Conservation (phyloP, 2,113 vertebrate genomes). For the Periophthalmus modestus region DNA sequence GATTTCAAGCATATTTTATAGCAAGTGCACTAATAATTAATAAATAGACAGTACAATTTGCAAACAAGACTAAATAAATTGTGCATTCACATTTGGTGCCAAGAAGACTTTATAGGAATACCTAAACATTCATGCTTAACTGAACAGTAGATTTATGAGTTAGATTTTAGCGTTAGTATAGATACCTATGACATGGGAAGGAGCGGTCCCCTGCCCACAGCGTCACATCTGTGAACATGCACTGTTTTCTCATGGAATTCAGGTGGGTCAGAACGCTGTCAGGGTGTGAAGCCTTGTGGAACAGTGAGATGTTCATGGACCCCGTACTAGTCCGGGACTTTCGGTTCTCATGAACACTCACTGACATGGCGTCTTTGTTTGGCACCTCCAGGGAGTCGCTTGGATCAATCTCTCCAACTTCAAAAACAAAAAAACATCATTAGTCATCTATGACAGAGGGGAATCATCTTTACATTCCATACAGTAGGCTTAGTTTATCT, state of each 20-base stretch:
- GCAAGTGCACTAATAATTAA: neutral
- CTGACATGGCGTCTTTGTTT: slow-evolving; percentile 83
- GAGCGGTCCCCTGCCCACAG: slow-evolving; percentile 90
- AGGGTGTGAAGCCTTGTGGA: slow-evolving; percentile 92
- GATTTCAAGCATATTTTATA: neutral
- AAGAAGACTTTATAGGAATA: too few relatives aligned
- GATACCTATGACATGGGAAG: slow-evolving; percentile 86
- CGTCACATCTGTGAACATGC: slow-evolving; percentile 93
- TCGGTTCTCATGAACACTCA: slow-evolving; percentile 92
- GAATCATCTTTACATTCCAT: neutral
- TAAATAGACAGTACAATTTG: neutral
- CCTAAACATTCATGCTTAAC: too few relatives aligned
- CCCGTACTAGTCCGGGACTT: slow-evolving; percentile 91
- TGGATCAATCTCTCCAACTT: slow-evolving; percentile 41
- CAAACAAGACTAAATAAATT: neutral
- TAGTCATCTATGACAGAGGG: neutral
- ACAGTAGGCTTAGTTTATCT: neutral
- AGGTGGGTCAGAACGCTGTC: slow-evolving; percentile 91
- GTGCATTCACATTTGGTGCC: neutral
- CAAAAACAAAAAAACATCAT: neutral
- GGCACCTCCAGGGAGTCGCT: slow-evolving; percentile 56
- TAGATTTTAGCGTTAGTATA: neutral
- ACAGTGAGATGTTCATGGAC: slow-evolving; percentile 91
- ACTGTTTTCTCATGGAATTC: slow-evolving; percentile 88
- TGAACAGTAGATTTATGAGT: neutral